These are phyloP conservation scores for Tribolium castaneum DNA, from an alignment of 1,140 invertebrate genomes.

Conservation along the genomic window DNA sequence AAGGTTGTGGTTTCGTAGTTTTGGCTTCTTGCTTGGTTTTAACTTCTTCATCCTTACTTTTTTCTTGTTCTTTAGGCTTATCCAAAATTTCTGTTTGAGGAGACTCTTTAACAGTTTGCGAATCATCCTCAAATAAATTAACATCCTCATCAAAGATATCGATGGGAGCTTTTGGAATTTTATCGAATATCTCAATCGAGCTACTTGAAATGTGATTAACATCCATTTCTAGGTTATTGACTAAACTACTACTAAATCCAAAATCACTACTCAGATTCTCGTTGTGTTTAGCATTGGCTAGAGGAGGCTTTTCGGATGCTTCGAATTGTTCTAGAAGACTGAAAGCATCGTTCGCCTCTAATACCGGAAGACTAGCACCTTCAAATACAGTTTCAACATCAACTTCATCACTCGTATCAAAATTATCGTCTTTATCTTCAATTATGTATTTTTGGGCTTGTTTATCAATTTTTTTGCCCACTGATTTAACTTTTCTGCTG, in stretches of 20 bases:
- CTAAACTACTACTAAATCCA: conserved; percentile 8
- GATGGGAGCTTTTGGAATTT: background rate
- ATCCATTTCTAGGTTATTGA: background rate
- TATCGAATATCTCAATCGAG: conserved; percentile 4
- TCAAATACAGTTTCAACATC: conserved; percentile 61
- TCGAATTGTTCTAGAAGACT: conserved; percentile 70
- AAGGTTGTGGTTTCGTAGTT: conserved; percentile 8
- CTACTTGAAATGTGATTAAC: background rate
- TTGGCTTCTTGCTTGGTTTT: conserved; percentile 3
- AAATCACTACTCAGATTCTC: background rate
- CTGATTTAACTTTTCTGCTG: conserved; percentile 45
- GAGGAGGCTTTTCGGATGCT: conserved; percentile 60
- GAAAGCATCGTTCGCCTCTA: conserved; percentile 66
- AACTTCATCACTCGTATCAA: conserved; percentile 46
- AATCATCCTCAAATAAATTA: background rate
- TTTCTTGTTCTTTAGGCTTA: background rate
- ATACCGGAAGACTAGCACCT: conserved; percentile 58
- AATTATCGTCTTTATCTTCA: conserved; percentile 51
- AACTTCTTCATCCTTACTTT: background rate
- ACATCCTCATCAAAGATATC: conserved; percentile 9
- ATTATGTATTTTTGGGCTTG: conserved; percentile 56
- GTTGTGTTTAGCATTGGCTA: background rate
- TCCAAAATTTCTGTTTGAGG: background rate
- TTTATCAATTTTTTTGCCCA: conserved; percentile 58
- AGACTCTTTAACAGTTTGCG: background rate